phyloP scores from a whole-genome alignment of 2,113 vertebrate species.

The Pluvianellus socialis region DNA sequence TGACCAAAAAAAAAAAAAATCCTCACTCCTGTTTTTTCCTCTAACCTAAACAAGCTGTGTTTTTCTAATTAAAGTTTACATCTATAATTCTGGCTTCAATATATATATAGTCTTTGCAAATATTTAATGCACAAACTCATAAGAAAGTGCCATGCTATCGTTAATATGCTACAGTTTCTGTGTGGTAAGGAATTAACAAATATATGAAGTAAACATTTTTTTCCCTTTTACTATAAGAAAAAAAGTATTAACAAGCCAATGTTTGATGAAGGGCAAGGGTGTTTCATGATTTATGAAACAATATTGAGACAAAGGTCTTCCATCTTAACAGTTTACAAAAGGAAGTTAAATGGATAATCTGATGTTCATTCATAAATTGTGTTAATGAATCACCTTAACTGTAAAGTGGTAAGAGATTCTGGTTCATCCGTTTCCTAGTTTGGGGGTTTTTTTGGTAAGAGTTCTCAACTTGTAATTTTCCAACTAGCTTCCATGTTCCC shows the following conservation, averaged over 20 bases:
- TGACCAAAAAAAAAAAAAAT: no score
- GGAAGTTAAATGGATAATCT: background rate
- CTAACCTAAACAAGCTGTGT: background rate
- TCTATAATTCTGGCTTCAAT: background rate
- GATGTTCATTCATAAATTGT: background rate
- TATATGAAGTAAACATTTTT: background rate
- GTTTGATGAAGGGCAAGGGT: background rate
- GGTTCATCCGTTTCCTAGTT: background rate
- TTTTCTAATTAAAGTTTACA: background rate
- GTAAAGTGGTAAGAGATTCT: background rate
- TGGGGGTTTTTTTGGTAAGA: background rate
- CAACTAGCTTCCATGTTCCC: background rate
- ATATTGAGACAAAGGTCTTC: background rate
- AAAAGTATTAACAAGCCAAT: background rate
- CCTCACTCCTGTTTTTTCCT: background rate
- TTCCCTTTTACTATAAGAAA: background rate
- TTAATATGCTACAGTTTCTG: background rate
- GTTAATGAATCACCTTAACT: background rate
- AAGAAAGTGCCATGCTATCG: background rate
- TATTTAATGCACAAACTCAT: background rate
- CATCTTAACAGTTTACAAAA: background rate
- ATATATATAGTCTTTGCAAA: background rate
- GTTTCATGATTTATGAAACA: background rate
- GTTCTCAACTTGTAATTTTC: background rate
- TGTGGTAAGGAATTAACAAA: background rate